These are phyloP conservation scores for Spisula subtruncata DNA, from an alignment of 2,888 invertebrate species.

Conservation along the genomic window DNA sequence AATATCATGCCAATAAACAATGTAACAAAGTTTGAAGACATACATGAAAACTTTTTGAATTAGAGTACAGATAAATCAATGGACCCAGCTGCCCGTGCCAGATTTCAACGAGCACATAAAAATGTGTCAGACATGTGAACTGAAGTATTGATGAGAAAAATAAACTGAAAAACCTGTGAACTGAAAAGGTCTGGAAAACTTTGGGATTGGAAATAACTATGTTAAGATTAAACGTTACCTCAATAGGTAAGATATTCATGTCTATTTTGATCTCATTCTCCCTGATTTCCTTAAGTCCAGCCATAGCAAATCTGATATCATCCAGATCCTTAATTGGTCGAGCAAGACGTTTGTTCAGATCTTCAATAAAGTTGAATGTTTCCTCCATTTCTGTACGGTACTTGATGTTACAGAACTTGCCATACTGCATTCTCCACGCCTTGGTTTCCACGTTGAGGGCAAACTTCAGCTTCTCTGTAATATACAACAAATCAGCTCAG, in stretches of 20 bases:
- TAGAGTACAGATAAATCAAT: too few relatives aligned
- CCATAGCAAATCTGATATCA: constrained; percentile 97
- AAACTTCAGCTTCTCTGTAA: constrained; percentile 91
- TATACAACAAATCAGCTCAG: neutral
- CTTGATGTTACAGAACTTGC: constrained; percentile 87
- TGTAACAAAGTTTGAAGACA: neutral
- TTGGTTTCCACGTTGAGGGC: constrained; percentile 92
- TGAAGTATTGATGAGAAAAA: too few relatives aligned
- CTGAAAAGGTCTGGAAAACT: too few relatives aligned
- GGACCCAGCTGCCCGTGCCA: too few relatives aligned
- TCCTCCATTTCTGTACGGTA: constrained; percentile 88
- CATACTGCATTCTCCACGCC: constrained; percentile 87
- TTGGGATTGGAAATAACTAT: too few relatives aligned
- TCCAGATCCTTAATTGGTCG: constrained; percentile 96
- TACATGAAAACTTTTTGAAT: too few relatives aligned
- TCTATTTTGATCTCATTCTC: constrained; percentile 99
- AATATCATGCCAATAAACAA: too few relatives aligned
- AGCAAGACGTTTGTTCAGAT: constrained; percentile 92
- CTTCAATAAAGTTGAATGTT: constrained; percentile 95
- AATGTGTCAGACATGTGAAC: too few relatives aligned
- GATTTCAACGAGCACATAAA: too few relatives aligned
- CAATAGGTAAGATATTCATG: constrained; percentile 94
- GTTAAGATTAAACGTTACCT: too few relatives aligned
- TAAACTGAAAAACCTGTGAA: too few relatives aligned
- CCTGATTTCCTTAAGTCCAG: constrained; percentile 96